These are phyloP conservation scores for Colinus virginianus DNA, from an alignment of 2,113 vertebrate species.

Conservation along the genomic window DNA sequence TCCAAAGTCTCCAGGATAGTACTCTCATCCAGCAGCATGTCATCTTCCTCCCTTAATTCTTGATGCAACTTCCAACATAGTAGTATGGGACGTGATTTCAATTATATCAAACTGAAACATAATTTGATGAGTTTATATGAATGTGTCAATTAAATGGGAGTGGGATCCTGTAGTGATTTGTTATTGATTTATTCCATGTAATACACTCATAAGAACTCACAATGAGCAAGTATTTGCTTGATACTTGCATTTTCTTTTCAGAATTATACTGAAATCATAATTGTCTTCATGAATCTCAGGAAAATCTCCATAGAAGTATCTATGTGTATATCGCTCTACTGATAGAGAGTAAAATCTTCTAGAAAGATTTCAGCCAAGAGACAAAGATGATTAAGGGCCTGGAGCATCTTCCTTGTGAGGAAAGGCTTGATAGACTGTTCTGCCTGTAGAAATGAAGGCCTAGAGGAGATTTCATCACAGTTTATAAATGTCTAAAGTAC, in stretches of 20 bases:
- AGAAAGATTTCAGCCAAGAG: no score
- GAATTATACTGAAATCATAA: not conserved
- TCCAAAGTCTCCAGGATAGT: not conserved
- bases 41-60: constrained; percentile 1
- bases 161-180: constrained; percentile 23
- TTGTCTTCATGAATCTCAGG: not conserved
- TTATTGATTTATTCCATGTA: constrained; percentile 13
- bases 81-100: constrained; percentile 41
- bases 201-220: not conserved
- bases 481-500: no score
- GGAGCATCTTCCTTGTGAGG: no score
- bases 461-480: no score
- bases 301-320: not conserved
- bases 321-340: not conserved
- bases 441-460: no score
- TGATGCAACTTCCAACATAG: constrained; percentile 5
- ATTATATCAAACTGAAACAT: constrained; percentile 45
- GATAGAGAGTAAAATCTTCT: not conserved
- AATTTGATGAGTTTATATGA: constrained; percentile 31
- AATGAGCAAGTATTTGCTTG: not conserved
- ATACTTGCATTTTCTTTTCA: not conserved
- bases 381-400: no score
- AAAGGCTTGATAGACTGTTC: no score
- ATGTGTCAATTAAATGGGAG: constrained; percentile 32
- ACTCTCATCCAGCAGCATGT: not conserved